Conservation (phyloP, 2,888 invertebrate genomes). For the Lamellibrachia satsuma region DNA sequence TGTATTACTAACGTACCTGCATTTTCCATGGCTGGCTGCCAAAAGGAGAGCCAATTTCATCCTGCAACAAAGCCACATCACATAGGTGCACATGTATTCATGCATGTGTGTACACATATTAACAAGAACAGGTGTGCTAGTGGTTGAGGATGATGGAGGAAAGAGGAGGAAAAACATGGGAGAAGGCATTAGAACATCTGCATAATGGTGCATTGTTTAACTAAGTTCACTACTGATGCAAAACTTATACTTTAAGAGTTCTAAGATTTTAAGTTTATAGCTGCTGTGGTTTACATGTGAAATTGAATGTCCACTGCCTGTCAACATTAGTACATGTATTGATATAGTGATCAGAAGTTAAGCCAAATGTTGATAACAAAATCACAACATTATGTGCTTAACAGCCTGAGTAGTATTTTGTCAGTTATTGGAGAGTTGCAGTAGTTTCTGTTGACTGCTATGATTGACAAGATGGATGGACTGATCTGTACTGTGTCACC, state of each 20-base stretch:
- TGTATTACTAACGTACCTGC: slow-evolving; percentile 18
- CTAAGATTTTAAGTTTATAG: no score
- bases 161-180: neutral
- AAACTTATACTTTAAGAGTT: no score
- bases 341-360: no score
- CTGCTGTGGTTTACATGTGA: no score
- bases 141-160: neutral
- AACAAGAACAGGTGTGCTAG: neutral
- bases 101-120: neutral
- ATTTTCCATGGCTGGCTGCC: slow-evolving; percentile 25
- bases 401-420: neutral
- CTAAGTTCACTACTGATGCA: no score
- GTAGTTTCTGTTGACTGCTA: neutral
- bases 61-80: slow-evolving; percentile 21
- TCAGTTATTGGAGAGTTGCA: neutral
- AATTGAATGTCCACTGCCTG: no score
- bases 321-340: no score
- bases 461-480: neutral
- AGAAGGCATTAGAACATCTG: neutral
- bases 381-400: neutral
- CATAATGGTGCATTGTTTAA: no score
- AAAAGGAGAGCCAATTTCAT: slow-evolving; percentile 32
- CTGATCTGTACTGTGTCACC: neutral
- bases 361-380: neutral
- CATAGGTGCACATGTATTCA: no score